Evolutionary conservation across 1,140 invertebrate species (phyloP).

Genomic region (Trichonephila inaurata): DNA sequence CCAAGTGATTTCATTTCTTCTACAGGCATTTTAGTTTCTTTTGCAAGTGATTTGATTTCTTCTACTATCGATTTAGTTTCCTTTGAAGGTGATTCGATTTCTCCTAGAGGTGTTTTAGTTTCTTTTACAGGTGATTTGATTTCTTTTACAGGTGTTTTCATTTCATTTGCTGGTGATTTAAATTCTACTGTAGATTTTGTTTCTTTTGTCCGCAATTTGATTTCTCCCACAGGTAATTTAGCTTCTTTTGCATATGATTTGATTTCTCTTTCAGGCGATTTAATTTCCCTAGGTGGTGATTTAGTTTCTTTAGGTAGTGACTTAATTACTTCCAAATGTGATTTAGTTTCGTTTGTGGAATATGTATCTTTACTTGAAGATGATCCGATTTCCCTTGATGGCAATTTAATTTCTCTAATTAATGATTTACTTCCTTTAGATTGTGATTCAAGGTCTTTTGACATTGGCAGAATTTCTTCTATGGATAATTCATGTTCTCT

Average conservation of each 20-base stretch:
- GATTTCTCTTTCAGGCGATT: neutral
- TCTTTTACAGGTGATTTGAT: neutral
- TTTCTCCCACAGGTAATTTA: constrained; percentile 24
- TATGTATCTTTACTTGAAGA: constrained; percentile 2
- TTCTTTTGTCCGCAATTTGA: neutral
- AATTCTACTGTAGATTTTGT: neutral
- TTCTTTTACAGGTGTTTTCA: neutral
- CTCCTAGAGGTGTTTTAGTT: constrained; percentile 20
- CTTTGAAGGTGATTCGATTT: neutral
- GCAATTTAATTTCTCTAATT: neutral
- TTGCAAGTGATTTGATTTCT: constrained; percentile 42
- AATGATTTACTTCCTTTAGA: neutral
- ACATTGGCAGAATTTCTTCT: neutral
- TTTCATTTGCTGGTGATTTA: neutral
- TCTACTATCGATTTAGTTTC: neutral
- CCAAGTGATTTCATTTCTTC: neutral
- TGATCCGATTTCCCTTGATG: neutral
- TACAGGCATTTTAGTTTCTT: constrained; percentile 11
- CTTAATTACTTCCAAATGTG: neutral
- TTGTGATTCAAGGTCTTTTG: neutral
- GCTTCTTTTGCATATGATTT: neutral
- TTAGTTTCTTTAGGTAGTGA: neutral
- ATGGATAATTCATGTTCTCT: neutral
- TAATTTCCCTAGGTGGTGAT: neutral
- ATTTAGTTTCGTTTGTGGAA: neutral